phyloP scores from a whole-genome alignment of 2,888 invertebrate species.

The Aplocera efformata region DNA sequence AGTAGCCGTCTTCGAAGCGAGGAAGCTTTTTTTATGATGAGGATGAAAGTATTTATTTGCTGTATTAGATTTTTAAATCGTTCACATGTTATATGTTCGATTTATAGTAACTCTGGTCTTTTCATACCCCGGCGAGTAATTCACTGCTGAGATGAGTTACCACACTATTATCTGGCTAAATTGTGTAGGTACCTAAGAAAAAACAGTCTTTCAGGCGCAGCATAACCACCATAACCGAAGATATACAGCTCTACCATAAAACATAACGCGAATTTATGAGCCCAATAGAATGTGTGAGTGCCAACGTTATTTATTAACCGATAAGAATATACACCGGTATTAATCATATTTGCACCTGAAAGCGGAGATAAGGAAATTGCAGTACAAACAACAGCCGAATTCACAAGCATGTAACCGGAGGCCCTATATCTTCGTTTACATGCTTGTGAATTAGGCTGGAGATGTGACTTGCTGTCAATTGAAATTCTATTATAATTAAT shows the following conservation, averaged over 20 bases:
- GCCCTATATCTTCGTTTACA: slow-evolving; percentile 37
- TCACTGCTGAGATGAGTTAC: slow-evolving; percentile 7
- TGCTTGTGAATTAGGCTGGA: no score
- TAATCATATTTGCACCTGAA: slow-evolving; percentile 40
- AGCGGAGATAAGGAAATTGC: slow-evolving; percentile 35
- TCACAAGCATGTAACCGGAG: slow-evolving; percentile 37
- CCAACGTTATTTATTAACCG: slow-evolving; percentile 37
- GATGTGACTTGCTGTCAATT: no score
- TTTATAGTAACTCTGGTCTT: no score
- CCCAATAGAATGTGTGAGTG: slow-evolving; percentile 42
- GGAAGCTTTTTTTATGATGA: no score
- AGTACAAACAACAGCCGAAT: slow-evolving; percentile 36
- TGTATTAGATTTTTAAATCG: no score
- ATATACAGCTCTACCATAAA: slow-evolving; percentile 25
- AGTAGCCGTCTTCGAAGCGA: no score
- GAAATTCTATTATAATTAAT: no score
- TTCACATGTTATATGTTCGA: no score
- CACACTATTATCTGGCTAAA: slow-evolving; percentile 11
- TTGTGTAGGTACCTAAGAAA: slow-evolving; percentile 6
- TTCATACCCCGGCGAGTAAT: not conserved
- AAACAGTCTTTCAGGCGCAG: slow-evolving; percentile 14
- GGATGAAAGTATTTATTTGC: no score
- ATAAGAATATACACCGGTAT: no score
- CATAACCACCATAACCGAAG: slow-evolving; percentile 20
- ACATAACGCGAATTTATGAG: slow-evolving; percentile 31